Conservation (phyloP, 1,140 invertebrate species). For the Uloborus diversus region DNA sequence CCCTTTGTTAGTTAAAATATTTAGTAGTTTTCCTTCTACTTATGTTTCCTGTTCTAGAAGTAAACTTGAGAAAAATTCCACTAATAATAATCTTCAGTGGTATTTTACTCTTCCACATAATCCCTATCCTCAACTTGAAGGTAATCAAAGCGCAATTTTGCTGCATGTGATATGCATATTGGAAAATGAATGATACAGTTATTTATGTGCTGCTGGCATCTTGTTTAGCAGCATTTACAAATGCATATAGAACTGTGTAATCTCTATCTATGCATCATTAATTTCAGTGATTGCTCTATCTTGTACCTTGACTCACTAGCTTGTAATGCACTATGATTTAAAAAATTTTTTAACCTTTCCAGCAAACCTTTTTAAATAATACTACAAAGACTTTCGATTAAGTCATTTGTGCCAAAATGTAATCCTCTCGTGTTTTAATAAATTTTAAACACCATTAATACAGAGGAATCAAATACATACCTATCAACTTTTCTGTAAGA, state of each 20-base stretch:
- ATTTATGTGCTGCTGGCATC: conserved; percentile 52
- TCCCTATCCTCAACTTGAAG: conserved; percentile 15
- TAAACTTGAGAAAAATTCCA: too few species aligned
- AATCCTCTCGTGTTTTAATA: too few species aligned
- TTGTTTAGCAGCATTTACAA: conserved; percentile 53
- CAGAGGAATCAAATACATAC: too few species aligned
- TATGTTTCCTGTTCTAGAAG: too few species aligned
- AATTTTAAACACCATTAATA: too few species aligned
- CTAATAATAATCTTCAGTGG: too few species aligned
- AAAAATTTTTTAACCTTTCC: conserved; percentile 31
- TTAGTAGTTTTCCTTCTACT: too few species aligned
- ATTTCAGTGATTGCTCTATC: conserved; percentile 40
- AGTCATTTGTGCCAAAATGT: too few species aligned
- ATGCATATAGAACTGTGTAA: conserved; percentile 49
- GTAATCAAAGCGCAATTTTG: conserved; percentile 54
- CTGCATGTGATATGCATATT: conserved; percentile 57
- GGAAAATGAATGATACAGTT: conserved; percentile 46
- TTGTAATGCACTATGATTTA: conserved; percentile 46
- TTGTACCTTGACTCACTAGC: conserved; percentile 51
- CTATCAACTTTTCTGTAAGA: too few species aligned
- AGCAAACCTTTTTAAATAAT: too few species aligned
- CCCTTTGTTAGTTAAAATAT: too few species aligned
- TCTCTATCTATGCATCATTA: conserved; percentile 39
- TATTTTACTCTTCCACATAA: conserved; percentile 6
- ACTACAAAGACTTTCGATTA: too few species aligned